Evolutionary conservation across 1,140 invertebrate genomes (phyloP), one percentile per base, ranked within the genome.

Genomic region (Meloidogyne floridensis): DNA sequence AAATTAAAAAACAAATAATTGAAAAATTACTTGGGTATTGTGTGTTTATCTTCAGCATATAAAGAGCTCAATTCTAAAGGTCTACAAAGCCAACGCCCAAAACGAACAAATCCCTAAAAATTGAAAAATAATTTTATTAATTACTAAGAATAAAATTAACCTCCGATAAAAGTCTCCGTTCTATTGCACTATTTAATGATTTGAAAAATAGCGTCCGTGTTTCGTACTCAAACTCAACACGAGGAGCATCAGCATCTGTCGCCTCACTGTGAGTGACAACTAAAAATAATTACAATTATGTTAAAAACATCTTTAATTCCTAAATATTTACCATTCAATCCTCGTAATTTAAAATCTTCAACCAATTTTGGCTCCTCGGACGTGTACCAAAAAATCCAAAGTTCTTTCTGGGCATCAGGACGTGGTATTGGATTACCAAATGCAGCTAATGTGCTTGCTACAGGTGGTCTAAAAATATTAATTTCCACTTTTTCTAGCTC

Each of bases 301-400:
- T 8, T 8, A 47, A 47, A 47, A 47, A 47, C 7, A 8, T 47
- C 47, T 47, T 47, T 47, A 47, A 47, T 47, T 47, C 7, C 47
- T 65, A 65, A 65, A 65, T 65, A 65, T n/a, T 32, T 65, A 83
- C 83, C 77, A 74, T n/a, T 73, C 47, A 79, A 65, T 8, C 76
- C 83, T 7, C 76, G 32, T 15, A 18, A 10, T 32, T 81, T 65
- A 74, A 85, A 70, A 32, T 59, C 47, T 8, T 75, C 77, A 65
- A 84, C 53, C 32, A 82, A 65, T 47, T 87, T 77, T 11, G 84
- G 84, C 71, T 85, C 84, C 18, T 85, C 84, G 0, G 32, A 43
- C 54, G 81, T 70, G 75, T 87, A 86, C 85, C 85, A 86, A 53
- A 86, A 86, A 11, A 86, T 72, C 83, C 86, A 86, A 8, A 86